Conservation (phyloP, 2,113 vertebrate species). For the Passer domesticus region DNA sequence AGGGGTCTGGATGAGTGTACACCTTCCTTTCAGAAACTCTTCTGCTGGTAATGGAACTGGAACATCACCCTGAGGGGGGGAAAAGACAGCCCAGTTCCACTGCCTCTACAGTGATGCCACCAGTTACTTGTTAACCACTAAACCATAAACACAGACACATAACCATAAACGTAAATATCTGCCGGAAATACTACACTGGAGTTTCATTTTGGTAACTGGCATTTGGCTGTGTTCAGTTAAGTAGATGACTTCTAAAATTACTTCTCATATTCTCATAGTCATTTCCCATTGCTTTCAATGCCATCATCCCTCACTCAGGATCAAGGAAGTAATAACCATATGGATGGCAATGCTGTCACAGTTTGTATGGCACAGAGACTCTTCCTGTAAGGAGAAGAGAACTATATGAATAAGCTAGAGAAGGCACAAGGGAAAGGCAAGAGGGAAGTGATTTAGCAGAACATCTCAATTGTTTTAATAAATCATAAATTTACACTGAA, state of each 20-base stretch:
- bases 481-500: slow-evolving; percentile 48
- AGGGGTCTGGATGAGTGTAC: background rate
- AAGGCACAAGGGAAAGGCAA: slow-evolving; percentile 19
- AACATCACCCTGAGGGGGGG: background rate
- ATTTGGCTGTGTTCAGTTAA: background rate
- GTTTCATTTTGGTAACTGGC: background rate
- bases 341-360: background rate
- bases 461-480: slow-evolving; percentile 19
- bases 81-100: background rate
- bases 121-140: background rate
- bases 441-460: background rate
- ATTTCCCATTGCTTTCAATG: background rate
- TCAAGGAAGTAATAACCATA: background rate
- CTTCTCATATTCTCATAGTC: background rate
- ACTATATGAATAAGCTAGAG: background rate
- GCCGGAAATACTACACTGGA: background rate
- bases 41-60: background rate
- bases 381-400: background rate
- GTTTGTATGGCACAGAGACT: background rate
- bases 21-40: background rate
- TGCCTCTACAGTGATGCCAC: background rate
- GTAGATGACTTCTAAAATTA: background rate
- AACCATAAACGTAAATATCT: background rate
- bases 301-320: background rate
- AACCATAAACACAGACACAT: background rate